These are phyloP conservation scores for Aricia artaxerxes DNA, from an alignment of 2,888 invertebrate species.

Conservation along the genomic window DNA sequence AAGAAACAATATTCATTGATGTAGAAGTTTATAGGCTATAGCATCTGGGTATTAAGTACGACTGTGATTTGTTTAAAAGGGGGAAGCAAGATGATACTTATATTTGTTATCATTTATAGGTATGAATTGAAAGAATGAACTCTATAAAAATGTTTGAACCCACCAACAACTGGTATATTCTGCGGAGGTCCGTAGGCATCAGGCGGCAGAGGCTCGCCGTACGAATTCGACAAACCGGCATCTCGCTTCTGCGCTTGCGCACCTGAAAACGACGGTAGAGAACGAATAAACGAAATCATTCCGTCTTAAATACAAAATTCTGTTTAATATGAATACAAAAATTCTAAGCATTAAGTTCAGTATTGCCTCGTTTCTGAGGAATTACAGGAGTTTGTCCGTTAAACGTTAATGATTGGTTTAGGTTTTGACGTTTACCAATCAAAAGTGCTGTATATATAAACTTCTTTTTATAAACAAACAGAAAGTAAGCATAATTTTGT, in stretches of 20 bases:
- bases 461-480: too few species aligned
- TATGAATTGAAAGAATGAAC: neutral
- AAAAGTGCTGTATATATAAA: too few species aligned
- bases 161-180: conserved; percentile 56
- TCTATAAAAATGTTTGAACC: conserved; percentile 36
- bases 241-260: conserved; percentile 69
- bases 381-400: too few species aligned
- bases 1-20: neutral
- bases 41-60: neutral
- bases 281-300: neutral
- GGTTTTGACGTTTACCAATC: too few species aligned
- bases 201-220: conserved; percentile 76
- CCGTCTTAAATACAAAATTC: too few species aligned
- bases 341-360: neutral
- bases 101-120: too few species aligned
- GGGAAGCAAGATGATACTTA: too few species aligned
- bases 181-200: conserved; percentile 78
- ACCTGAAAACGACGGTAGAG: conserved; percentile 48
- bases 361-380: too few species aligned
- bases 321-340: neutral
- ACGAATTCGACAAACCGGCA: conserved; percentile 70
- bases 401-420: too few species aligned
- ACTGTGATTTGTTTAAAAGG: neutral
- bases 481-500: too few species aligned
- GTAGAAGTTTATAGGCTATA: neutral